A percentile compares a stretch with the other conserved stretches of the same genome.
Evolutionary conservation across 2,888 invertebrate species (phyloP).

Genomic region (Callyntrura sp.): DNA sequence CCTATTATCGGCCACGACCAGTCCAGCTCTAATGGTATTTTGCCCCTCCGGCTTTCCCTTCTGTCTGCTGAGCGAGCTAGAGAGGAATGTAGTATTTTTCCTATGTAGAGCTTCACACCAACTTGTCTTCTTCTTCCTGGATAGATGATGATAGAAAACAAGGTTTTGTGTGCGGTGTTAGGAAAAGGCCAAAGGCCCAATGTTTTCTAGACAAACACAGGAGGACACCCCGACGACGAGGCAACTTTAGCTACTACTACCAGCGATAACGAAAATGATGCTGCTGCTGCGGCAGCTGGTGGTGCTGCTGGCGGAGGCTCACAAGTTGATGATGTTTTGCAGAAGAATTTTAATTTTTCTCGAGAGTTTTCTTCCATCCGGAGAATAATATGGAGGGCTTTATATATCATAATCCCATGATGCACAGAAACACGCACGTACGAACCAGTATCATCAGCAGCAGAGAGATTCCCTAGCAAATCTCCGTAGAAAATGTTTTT

Average conservation of each 20-base stretch:
- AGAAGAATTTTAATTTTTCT: slow-evolving; percentile 52
- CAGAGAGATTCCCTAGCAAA: neutral
- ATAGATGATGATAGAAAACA: no score
- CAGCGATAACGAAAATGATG: neutral
- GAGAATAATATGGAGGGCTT: slow-evolving; percentile 20
- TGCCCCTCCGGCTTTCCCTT: no score
- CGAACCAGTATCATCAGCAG: slow-evolving; percentile 4
- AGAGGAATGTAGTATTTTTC: neutral
- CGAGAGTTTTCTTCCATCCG: slow-evolving; percentile 63
- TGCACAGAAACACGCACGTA: neutral
- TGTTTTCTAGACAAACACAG: no score
- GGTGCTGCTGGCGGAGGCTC: neutral
- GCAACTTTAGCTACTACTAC: neutral
- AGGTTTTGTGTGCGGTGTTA: no score
- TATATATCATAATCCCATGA: neutral
- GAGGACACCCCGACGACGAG: no score
- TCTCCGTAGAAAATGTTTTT: neutral
- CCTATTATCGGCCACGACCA: neutral
- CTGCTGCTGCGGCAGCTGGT: neutral
- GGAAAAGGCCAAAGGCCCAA: no score
- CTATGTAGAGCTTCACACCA: no score
- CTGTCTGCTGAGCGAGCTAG: neutral
- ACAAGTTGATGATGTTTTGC: slow-evolving; percentile 11
- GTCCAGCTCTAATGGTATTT: no score
- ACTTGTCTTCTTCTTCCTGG: no score